Evolutionary conservation across 2,888 invertebrate species (phyloP), one percentile per base, ranked within the genome.

Genomic region (Epinotia brunnichana): DNA sequence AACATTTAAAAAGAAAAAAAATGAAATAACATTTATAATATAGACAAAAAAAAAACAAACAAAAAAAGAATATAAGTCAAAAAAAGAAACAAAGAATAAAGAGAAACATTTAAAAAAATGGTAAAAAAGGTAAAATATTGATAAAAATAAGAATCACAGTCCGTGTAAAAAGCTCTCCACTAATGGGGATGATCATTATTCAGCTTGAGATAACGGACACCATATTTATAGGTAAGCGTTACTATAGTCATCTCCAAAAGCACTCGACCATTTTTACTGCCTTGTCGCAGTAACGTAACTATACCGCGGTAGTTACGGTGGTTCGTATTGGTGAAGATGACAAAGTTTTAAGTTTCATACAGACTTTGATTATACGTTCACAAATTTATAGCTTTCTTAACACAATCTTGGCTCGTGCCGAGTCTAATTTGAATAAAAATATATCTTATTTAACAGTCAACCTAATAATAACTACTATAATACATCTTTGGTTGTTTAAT

Each of bases 121-220:
- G n/a, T n/a, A n/a, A n/a, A n/a, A n/a, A n/a, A n/a, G n/a, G n/a
- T n/a, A n/a, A n/a, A n/a, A n/a, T n/a, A n/a, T n/a, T n/a, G n/a
- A n/a, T n/a, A n/a, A n/a, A n/a, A n/a, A n/a, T n/a, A n/a, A n/a
- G n/a, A n/a, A n/a, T n/a, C 24, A 39, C 66, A 39, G 77, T 69
- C 76, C 74, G 77, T 74, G 81, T 84, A 81, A 84, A 83, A 83
- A 83, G 82, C 85, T 84, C 80, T 83, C 76, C 66, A 75, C 78
- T 87, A 87, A 87, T 86, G 82, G 85, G 84, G 81, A 80, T 80
- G 80, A 82, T 84, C 85, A 83, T 88, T 85, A 87, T 86, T 87
- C 82, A 79, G 85, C 76, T 80, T 78, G 73, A 82, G 83, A 86
- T 85, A 85, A 82, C 81, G 75, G 77, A 74, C 70, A 78, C 78